phyloP scores from a whole-genome alignment of 2,797 vertebrate species.

The Mormyrops boulengeri region DNA sequence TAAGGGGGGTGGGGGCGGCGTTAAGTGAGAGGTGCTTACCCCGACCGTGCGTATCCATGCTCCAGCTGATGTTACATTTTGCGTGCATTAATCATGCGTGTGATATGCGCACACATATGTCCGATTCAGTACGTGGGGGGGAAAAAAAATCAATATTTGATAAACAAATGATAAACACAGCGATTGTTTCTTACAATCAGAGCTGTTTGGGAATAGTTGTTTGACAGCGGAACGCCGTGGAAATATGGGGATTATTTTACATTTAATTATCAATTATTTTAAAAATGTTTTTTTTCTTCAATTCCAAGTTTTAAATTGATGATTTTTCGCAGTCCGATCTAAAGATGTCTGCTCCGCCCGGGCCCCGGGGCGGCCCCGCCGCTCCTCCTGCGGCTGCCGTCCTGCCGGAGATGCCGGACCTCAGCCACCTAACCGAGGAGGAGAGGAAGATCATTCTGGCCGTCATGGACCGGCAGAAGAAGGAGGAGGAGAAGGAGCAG shows the following conservation, averaged over 20 bases:
- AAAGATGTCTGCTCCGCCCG: slow-evolving; percentile 91
- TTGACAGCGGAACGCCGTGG: not conserved
- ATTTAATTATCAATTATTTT: not conserved
- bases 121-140: not conserved
- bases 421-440: slow-evolving; percentile 98
- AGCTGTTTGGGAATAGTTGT: not conserved
- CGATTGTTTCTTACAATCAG: not conserved
- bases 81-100: not conserved
- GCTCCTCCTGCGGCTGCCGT: slow-evolving; percentile 55
- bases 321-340: not conserved
- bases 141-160: not conserved
- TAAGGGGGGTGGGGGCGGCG: not conserved
- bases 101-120: not conserved
- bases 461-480: slow-evolving; percentile 96
- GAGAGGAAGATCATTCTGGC: slow-evolving; percentile 96
- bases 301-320: not conserved
- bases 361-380: slow-evolving; percentile 80
- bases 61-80: slow-evolving; percentile 15
- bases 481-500: slow-evolving; percentile 96
- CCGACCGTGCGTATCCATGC: not conserved
- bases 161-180: not conserved
- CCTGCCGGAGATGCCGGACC: slow-evolving; percentile 86
- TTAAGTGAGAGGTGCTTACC: slow-evolving; percentile 6
- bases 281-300: not conserved
- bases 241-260: not conserved